Base-by-base conservation (phyloP, 2,797 vertebrate genomes). In the Thunnus albacares region DNA sequence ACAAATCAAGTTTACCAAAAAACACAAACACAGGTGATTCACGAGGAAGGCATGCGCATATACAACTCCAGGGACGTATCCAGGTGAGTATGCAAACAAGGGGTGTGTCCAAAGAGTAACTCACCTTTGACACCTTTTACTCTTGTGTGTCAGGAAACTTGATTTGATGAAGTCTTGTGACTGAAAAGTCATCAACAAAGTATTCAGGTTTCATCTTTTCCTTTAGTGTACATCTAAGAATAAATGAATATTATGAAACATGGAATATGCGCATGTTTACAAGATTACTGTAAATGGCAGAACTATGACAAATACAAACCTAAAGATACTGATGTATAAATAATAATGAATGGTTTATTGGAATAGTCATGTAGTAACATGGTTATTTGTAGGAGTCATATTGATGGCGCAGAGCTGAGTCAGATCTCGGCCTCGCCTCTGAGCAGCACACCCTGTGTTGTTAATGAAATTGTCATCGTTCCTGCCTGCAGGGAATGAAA, bases 341-440 rank as follows among this genome's bases (percentile, higher is more conserved):
- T 51, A 0, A 13, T 26, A 11, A 49, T 3, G 47, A 71, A 14
- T 12, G 4, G 11, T 59, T 81, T 9, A 41, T 9, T 56, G 14
- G 6, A 18, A 6, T 14, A 63, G 20, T 51, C 28, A 18, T 38
- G 33, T 47, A 56, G 45, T 55, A 28, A 33, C 20, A 22, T 28
- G 6, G 69, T 17, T 22, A 33, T 51, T 63, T 41, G 49, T 49
- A 26, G 57, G 47, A 81, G 59, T 83, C 17, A 13, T 66, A 62
- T 47, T 74, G 41, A 60, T 49, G 33, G 65, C 56, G 18, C 18
- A 60, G 67, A 35, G 61, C 28, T 90, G 88, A 92, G 78, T 91
- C 90, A 70, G 57, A 58, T 41, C 52, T 49, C 71, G 47, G 86
- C 76, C 77, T 77, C 22, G 6, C 81, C 80, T 74, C 53, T 56